Conservation (phyloP, 2,888 invertebrate genomes). For the Xestobium rufovillosum region DNA sequence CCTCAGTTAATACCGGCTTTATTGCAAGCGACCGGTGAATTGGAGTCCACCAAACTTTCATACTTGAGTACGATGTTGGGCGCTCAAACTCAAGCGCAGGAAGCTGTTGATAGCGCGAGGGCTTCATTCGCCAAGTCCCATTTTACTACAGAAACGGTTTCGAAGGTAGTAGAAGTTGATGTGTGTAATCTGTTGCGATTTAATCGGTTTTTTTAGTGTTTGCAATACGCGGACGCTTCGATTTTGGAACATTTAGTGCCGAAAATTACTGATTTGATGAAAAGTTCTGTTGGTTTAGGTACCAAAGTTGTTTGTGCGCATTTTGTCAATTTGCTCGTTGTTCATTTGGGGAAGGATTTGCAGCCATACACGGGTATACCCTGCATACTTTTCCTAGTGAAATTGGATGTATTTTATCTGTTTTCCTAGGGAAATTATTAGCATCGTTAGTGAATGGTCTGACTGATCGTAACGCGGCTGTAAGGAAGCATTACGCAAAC, state of each 20-base stretch:
- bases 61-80: conserved; percentile 67
- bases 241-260: conserved; percentile 75
- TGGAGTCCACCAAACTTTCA: conserved; percentile 72
- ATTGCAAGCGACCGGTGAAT: conserved; percentile 77
- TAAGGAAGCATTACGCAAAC: conserved; percentile 76
- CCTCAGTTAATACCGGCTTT: conserved; percentile 74
- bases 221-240: conserved; percentile 66
- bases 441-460: conserved; percentile 65
- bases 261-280: conserved; percentile 72
- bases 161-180: conserved; percentile 52
- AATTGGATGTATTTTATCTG: neutral
- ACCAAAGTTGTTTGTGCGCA: conserved; percentile 77
- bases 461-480: conserved; percentile 74
- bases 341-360: conserved; percentile 47
- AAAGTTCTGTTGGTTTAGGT: conserved; percentile 71
- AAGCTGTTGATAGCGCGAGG: conserved; percentile 69
- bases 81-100: conserved; percentile 63
- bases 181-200: conserved; percentile 5
- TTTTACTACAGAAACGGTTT: conserved; percentile 81
- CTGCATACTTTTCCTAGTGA: conserved; percentile 19
- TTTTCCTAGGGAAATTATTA: conserved; percentile 49
- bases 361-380: conserved; percentile 49
- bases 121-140: conserved; percentile 77
- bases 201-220: conserved; percentile 43
- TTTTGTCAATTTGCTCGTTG: conserved; percentile 62